Conservation (phyloP, 2,888 invertebrate genomes). For the Laothoe populi region DNA sequence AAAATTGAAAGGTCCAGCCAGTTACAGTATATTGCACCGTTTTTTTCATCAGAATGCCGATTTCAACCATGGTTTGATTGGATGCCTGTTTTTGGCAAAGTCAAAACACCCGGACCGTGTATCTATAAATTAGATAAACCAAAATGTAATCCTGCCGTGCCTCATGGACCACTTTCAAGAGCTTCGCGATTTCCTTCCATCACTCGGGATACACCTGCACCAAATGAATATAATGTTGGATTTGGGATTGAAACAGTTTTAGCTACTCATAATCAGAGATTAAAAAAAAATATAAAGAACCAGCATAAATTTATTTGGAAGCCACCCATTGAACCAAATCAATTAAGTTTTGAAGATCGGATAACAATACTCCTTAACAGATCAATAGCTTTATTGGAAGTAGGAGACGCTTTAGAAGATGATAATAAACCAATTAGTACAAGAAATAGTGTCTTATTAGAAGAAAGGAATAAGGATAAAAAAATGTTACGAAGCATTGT, state of each 20-base stretch:
- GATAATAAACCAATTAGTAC: background rate
- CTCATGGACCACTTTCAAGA: slow-evolving; percentile 60
- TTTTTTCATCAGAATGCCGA: slow-evolving; percentile 64
- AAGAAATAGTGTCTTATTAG: background rate
- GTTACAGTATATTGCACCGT: slow-evolving; percentile 60
- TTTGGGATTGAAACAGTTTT: slow-evolving; percentile 65
- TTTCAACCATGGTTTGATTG: slow-evolving; percentile 69
- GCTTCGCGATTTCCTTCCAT: slow-evolving; percentile 52
- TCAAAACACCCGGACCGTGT: slow-evolving; percentile 64
- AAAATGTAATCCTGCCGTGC: slow-evolving; percentile 58
- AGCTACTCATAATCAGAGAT: slow-evolving; percentile 60
- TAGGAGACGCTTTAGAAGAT: slow-evolving; percentile 33
- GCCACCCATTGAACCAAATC: slow-evolving; percentile 40
- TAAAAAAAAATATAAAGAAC: slow-evolving; percentile 58
- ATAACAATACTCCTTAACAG: slow-evolving; percentile 53
- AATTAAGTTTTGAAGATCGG: slow-evolving; percentile 50
- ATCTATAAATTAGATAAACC: slow-evolving; percentile 56
- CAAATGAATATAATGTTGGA: slow-evolving; percentile 59
- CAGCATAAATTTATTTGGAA: slow-evolving; percentile 55
- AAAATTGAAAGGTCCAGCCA: slow-evolving; percentile 39
- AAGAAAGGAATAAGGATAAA: slow-evolving; percentile 36
- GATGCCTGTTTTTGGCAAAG: slow-evolving; percentile 55
- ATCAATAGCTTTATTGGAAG: slow-evolving; percentile 59
- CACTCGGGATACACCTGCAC: slow-evolving; percentile 52
- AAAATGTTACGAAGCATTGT: slow-evolving; percentile 18